These are phyloP conservation scores for Nautilus pompilius DNA, from an alignment of 1,140 invertebrate genomes.

Conservation along the genomic window DNA sequence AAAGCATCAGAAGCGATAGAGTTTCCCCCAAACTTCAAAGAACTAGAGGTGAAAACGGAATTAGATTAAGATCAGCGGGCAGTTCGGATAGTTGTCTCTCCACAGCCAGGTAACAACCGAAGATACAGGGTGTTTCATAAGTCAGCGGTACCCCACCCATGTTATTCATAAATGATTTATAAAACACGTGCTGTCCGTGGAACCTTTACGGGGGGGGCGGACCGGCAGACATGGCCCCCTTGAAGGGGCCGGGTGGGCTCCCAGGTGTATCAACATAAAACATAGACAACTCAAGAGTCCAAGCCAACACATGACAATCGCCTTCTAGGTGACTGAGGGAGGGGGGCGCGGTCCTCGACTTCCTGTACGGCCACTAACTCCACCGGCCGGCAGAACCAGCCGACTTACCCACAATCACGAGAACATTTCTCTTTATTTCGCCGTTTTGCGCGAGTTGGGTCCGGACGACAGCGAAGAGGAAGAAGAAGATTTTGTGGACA, in stretches of 20 bases:
- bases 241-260: background rate
- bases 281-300: background rate
- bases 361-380: background rate
- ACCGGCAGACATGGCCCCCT: background rate
- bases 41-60: too few relatives aligned
- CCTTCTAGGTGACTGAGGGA: background rate
- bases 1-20: too few relatives aligned
- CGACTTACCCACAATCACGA: constrained; percentile 14
- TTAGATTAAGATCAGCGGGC: too few relatives aligned
- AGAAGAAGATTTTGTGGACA: background rate
- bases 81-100: too few relatives aligned
- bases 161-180: too few relatives aligned
- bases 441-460: background rate
- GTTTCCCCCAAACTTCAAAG: too few relatives aligned
- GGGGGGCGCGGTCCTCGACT: constrained; percentile 1
- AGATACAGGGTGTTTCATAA: too few relatives aligned
- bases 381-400: constrained; percentile 6
- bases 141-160: too few relatives aligned
- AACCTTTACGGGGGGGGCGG: too few relatives aligned
- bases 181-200: too few relatives aligned
- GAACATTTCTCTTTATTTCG: constrained; percentile 9
- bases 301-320: background rate
- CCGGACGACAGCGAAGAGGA: background rate
- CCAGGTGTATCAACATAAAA: background rate
- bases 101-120: too few relatives aligned